Evolutionary conservation across 2,888 invertebrate species (phyloP), one percentile per base, ranked within the genome.

Genomic region (Hydrotaea diabolus): DNA sequence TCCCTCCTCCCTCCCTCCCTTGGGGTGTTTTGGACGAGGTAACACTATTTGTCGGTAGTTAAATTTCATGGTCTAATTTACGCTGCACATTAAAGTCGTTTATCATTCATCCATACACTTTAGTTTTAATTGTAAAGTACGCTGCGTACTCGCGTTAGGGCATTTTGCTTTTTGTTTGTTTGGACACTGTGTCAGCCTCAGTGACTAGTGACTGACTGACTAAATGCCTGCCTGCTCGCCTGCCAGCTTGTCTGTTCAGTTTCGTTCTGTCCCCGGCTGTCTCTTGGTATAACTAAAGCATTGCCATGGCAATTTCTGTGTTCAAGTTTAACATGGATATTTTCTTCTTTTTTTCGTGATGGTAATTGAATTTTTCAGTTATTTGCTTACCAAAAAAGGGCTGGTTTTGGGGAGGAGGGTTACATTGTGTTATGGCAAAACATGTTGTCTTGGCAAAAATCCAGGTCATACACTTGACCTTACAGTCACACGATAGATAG

Each of bases 391-490:
- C n/a, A 49, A 13, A n/a, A n/a, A n/a, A 49, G 49, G 49, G 15
- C 49, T 59, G 23, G 2, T 15, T 43, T 13, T 7, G 2, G 23
- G 26, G n/a, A 17, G 26, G 13, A 1, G 23, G 26, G n/a, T 36
- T 26, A n/a, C n/a, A 4, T 23, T 59, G 26, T 59, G 11, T 59
- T 69, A 39, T 36, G n/a, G 36, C 39, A 64, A n/a, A 66, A 74
- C 17, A n/a, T 59, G 23, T 17, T 71, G 39, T 39, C 7, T 81
- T 85, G 85, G 85, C 85, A 82, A 77, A 46, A 82, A 77, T 80
- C 85, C 85, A 82, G 85, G 85, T 80, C 82, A 82, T 80, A 80
- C 79, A 85, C 82, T 85, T 85, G 85, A 85, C 85, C 85, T 85
- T 80, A 39, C 11, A 17, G 9, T 8, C 11, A 39, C 39, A 11